These are phyloP conservation scores for Amiota minor DNA, from an alignment of 2,888 invertebrate genomes.

Conservation along the genomic window DNA sequence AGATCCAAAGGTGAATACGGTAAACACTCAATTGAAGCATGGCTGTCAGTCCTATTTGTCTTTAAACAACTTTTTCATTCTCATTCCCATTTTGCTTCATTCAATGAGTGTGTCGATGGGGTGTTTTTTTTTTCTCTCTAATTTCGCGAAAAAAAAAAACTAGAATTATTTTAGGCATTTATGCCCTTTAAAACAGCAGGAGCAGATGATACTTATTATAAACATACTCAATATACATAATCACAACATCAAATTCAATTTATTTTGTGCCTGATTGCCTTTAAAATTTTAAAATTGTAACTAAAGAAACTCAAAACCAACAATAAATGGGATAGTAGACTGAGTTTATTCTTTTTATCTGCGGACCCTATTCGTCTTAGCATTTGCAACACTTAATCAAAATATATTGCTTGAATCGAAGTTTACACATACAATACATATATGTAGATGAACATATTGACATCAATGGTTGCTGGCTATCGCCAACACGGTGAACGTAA, in stretches of 20 bases:
- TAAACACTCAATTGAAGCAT: slow-evolving; percentile 1
- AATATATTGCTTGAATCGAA: neutral
- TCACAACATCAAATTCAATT: neutral
- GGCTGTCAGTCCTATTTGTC: neutral
- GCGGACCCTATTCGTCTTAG: neutral
- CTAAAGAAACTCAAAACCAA: too few relatives aligned
- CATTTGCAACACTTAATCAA: slow-evolving; percentile 18
- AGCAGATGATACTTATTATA: neutral
- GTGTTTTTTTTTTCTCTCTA: too few relatives aligned
- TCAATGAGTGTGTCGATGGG: too few relatives aligned
- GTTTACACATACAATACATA: too few relatives aligned
- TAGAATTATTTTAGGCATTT: slow-evolving; percentile 16
- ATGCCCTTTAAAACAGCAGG: slow-evolving; percentile 3
- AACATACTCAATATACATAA: neutral
- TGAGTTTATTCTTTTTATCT: neutral
- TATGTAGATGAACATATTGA: too few relatives aligned
- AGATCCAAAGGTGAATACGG: slow-evolving; percentile 1
- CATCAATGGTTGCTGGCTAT: too few relatives aligned
- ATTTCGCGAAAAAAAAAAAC: slow-evolving; percentile 11
- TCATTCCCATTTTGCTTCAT: too few relatives aligned
- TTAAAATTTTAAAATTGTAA: neutral
- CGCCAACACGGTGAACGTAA: too few relatives aligned
- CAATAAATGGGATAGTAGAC: too few relatives aligned
- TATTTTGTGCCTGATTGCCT: slow-evolving; percentile 21
- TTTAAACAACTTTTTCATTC: too few relatives aligned